Conservation (phyloP, 2,888 invertebrate species). For the Archaeoteleia sp. region DNA sequence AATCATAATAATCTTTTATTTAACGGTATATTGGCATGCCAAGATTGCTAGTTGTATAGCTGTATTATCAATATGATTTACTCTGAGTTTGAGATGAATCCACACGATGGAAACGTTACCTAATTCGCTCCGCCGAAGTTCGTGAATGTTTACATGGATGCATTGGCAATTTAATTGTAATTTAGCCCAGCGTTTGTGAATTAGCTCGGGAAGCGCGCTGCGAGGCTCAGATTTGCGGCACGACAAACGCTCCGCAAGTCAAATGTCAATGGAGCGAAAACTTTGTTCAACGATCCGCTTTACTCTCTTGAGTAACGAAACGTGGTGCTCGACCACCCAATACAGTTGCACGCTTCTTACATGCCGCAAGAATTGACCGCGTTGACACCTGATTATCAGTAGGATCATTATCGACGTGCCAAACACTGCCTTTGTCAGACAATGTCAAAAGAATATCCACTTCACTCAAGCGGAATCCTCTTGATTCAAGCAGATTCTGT, state of each 20-base stretch:
- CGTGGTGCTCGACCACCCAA: slow-evolving; percentile 1
- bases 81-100: too few relatives aligned
- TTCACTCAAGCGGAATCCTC: too few relatives aligned
- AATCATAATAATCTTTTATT: too few relatives aligned
- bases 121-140: not conserved
- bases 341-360: too few relatives aligned
- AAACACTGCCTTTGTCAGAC: not conserved
- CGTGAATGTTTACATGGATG: slow-evolving; percentile 9
- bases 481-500: too few relatives aligned
- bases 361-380: too few relatives aligned
- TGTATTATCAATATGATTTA: too few relatives aligned
- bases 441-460: not conserved
- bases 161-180: slow-evolving; percentile 20
- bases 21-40: too few relatives aligned
- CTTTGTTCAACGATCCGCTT: slow-evolving; percentile 40
- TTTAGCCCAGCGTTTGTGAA: slow-evolving; percentile 6
- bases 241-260: slow-evolving; percentile 33
- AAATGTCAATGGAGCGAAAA: slow-evolving; percentile 44
- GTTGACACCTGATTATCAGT: too few relatives aligned
- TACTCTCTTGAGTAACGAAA: slow-evolving; percentile 36
- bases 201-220: slow-evolving; percentile 12
- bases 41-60: too few relatives aligned
- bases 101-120: slow-evolving; percentile 3
- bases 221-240: not conserved
- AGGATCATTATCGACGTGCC: too few relatives aligned